These are phyloP conservation scores for Drosophila pandora DNA, from an alignment of 1,140 invertebrate genomes.

Conservation along the genomic window DNA sequence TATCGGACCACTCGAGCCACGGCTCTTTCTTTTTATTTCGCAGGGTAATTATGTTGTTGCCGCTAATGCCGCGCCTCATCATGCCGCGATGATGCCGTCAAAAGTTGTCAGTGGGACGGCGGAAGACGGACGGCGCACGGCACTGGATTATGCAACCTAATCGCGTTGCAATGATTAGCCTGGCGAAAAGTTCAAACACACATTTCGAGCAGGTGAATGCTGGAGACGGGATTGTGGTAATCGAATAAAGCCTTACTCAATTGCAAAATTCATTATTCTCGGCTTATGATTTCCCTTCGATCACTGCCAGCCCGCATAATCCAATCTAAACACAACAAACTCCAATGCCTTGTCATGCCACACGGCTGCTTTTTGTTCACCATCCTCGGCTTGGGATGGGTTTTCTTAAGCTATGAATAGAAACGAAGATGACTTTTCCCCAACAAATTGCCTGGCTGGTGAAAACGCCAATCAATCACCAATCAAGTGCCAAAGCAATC, in stretches of 20 bases:
- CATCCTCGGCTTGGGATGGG: neutral
- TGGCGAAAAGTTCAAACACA: conserved; percentile 32
- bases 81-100: conserved; percentile 47
- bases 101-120: conserved; percentile 30
- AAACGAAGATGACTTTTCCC: conserved; percentile 51
- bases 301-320: neutral
- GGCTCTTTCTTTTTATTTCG: conserved; percentile 64
- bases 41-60: conserved; percentile 75
- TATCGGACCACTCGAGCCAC: conserved; percentile 26
- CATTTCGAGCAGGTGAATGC: conserved; percentile 23
- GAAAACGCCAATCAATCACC: conserved; percentile 79
- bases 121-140: neutral
- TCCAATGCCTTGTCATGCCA: conserved; percentile 27
- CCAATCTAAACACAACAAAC: conserved; percentile 10
- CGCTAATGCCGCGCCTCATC: conserved; percentile 71
- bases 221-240: conserved; percentile 13
- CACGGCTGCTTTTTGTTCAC: conserved; percentile 35
- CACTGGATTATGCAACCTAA: conserved; percentile 61
- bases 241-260: conserved; percentile 13
- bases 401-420: conserved; percentile 34
- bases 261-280: conserved; percentile 17
- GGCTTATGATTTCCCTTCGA: conserved; percentile 2
- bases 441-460: conserved; percentile 48
- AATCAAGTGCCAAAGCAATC: conserved; percentile 56
- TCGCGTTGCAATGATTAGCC: conserved; percentile 22